These are phyloP conservation scores for Babylonia areolata DNA, from an alignment of 1,140 invertebrate species.

Conservation along the genomic window DNA sequence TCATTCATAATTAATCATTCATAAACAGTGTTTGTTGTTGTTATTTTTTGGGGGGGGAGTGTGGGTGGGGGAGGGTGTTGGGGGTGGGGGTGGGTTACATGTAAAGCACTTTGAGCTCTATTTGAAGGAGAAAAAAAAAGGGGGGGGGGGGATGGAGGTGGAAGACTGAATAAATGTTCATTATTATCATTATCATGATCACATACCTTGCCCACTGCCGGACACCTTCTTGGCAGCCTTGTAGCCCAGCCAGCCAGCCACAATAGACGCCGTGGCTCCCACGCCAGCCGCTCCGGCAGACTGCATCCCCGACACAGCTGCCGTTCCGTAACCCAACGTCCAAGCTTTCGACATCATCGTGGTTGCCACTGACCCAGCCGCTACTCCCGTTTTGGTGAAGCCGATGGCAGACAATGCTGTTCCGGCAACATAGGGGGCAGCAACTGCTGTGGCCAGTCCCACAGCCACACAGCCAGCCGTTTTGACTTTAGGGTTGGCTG, in stretches of 20 bases:
- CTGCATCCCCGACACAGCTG: neutral
- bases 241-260: neutral
- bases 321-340: neutral
- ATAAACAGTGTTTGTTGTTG: too few relatives aligned
- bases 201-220: neutral
- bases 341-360: neutral
- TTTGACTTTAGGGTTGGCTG: too few relatives aligned
- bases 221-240: neutral
- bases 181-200: too few relatives aligned
- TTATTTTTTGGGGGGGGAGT: too few relatives aligned
- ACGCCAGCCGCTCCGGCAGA: neutral
- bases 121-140: too few relatives aligned
- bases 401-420: neutral
- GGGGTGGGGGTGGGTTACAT: too few relatives aligned
- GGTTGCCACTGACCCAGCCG: neutral
- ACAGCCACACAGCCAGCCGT: neutral
- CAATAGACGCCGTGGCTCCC: neutral
- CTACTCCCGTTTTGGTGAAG: neutral
- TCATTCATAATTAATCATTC: too few relatives aligned
- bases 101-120: too few relatives aligned
- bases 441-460: neutral
- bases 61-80: too few relatives aligned
- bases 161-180: too few relatives aligned
- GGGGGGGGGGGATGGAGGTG: too few relatives aligned
- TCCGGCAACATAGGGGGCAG: neutral